Evolutionary conservation across 2,113 vertebrate genomes (phyloP).

Genomic region (Barbus barbus): DNA sequence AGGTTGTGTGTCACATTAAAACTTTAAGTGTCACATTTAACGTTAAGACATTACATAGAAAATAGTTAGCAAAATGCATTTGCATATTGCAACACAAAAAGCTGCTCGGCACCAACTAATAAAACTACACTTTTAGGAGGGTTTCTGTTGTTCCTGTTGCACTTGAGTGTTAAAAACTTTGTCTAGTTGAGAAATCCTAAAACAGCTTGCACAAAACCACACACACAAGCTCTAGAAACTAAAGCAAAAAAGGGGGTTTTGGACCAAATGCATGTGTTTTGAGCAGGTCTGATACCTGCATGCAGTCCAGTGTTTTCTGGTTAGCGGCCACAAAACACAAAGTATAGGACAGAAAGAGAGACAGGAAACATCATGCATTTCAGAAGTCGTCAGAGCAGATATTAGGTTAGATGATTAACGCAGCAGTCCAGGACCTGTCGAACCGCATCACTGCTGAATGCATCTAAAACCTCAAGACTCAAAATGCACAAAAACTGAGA

Average conservation of each 20-base stretch:
- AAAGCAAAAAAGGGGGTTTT: background rate
- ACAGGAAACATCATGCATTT: constrained; percentile 45
- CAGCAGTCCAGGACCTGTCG: constrained; percentile 40
- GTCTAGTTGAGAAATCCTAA: background rate
- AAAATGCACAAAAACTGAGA: background rate
- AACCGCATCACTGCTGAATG: constrained; percentile 14
- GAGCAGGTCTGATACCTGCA: constrained; percentile 86
- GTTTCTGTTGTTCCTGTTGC: too few species aligned
- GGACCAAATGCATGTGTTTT: background rate
- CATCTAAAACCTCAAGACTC: constrained; percentile 9
- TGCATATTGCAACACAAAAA: background rate
- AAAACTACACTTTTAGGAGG: background rate
- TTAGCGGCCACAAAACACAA: constrained; percentile 62
- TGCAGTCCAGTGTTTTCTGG: constrained; percentile 96
- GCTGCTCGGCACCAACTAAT: background rate
- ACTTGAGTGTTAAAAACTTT: background rate
- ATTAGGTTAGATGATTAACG: constrained; percentile 33
- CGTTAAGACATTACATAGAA: background rate
- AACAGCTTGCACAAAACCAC: constrained; percentile 27
- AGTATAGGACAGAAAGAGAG: constrained; percentile 41
- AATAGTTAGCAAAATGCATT: background rate
- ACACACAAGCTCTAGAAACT: background rate
- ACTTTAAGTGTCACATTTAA: background rate
- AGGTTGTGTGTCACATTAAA: constrained; percentile 22
- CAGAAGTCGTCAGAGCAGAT: constrained; percentile 13